These are phyloP conservation scores for Epizoanthus scotinus DNA, from an alignment of 92 coral and sea anemone genomes.

Conservation along the genomic window DNA sequence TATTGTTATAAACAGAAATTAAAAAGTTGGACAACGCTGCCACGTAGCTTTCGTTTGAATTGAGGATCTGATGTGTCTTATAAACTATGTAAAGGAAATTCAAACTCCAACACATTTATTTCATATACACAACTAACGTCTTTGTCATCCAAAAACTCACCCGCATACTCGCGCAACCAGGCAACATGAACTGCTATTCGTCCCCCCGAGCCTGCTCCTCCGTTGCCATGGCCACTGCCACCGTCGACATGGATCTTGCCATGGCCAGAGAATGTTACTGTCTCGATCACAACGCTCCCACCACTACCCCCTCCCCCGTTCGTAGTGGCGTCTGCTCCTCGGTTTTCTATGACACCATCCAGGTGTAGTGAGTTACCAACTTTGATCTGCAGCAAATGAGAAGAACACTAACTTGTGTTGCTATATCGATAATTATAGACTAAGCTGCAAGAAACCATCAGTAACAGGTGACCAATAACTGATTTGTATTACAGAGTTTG, in stretches of 20 bases:
- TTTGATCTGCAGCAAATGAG: slow-evolving; percentile 44
- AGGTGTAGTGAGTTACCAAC: slow-evolving; percentile 56
- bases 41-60: background rate
- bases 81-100: too few relatives aligned
- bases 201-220: slow-evolving; percentile 74
- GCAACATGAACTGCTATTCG: slow-evolving; percentile 69
- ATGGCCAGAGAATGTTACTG: slow-evolving; percentile 64
- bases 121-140: too few relatives aligned
- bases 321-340: slow-evolving; percentile 45
- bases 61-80: background rate
- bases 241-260: slow-evolving; percentile 63
- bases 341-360: slow-evolving; percentile 68
- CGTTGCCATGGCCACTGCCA: slow-evolving; percentile 61
- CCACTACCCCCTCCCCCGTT: slow-evolving; percentile 74
- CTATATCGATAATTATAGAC: background rate
- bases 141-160: background rate
- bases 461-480: background rate
- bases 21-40: too few relatives aligned
- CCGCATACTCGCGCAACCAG: slow-evolving; percentile 69
- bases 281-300: slow-evolving; percentile 62
- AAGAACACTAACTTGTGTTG: background rate
- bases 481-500: too few relatives aligned
- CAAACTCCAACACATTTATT: too few relatives aligned
- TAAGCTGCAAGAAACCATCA: background rate
- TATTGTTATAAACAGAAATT: too few relatives aligned